Percentiles rank a stretch among this genome's conserved stretches.
Conservation (phyloP, 2,888 invertebrate species). For the Mellilla xanthometata region DNA sequence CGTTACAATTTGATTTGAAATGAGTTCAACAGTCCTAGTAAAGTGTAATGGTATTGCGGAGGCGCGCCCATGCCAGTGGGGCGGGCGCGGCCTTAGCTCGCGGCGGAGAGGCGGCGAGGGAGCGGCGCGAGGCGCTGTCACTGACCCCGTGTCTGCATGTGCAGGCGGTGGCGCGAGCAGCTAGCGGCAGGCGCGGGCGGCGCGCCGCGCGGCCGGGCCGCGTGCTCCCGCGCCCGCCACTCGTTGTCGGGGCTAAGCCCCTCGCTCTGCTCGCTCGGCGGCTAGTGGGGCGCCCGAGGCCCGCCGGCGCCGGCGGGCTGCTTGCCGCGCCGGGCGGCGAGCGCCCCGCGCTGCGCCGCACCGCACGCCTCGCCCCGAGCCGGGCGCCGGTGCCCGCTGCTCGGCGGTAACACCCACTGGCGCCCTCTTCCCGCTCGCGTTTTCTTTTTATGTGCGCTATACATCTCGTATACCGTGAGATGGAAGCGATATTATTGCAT, state of each 20-base stretch:
- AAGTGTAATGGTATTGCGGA: neutral
- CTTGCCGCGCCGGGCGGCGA: conserved; percentile 38
- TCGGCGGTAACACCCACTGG: conserved; percentile 48
- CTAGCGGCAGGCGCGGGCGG: conserved; percentile 55
- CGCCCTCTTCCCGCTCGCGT: conserved; percentile 57
- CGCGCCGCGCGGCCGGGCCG: conserved; percentile 59
- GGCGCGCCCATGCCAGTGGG: too few relatives aligned
- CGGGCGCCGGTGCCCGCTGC: conserved; percentile 34
- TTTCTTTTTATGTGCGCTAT: conserved; percentile 56
- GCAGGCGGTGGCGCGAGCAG: conserved; percentile 66
- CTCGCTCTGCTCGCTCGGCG: conserved; percentile 46
- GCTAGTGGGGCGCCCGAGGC: conserved; percentile 33
- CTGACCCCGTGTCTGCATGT: conserved; percentile 74
- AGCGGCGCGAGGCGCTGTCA: conserved; percentile 19
- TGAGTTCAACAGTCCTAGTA: neutral
- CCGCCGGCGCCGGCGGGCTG: too few relatives aligned
- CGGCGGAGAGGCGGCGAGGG: conserved; percentile 67
- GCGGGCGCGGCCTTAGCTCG: too few relatives aligned
- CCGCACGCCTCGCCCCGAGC: conserved; percentile 38
- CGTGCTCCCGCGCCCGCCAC: conserved; percentile 59
- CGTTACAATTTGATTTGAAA: neutral
- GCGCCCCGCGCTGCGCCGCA: conserved; percentile 35
- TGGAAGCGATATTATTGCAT: conserved; percentile 48
- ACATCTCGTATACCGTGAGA: conserved; percentile 33
- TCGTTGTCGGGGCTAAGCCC: conserved; percentile 67